A percentile compares a stretch with the other conserved stretches of the same genome.
These are phyloP conservation scores for Andrena marginata DNA, from an alignment of 2,888 invertebrate species.

Conservation along the genomic window DNA sequence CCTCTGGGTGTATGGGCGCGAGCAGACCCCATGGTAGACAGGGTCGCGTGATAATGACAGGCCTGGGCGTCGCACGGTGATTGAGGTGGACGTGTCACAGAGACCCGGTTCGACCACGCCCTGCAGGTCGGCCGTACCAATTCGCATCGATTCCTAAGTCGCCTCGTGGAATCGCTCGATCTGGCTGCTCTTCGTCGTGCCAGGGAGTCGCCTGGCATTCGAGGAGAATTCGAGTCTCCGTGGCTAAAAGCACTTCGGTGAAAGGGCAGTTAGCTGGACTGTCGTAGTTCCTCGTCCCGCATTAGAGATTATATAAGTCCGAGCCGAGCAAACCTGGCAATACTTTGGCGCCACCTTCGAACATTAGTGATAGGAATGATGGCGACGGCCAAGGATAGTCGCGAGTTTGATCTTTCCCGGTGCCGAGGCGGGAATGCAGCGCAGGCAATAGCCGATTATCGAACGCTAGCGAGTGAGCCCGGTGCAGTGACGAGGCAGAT, in stretches of 20 bases:
- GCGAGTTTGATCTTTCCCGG: conserved; percentile 32
- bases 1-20: conserved; percentile 51
- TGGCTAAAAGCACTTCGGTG: not conserved
- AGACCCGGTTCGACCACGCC: conserved; percentile 81
- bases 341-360: no score
- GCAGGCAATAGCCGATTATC: conserved; percentile 54
- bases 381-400: not conserved
- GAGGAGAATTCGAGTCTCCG: not conserved
- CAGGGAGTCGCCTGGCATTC: not conserved
- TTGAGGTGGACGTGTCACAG: conserved; percentile 83
- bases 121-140: conserved; percentile 74
- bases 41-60: conserved; percentile 85
- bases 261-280: no score
- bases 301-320: not conserved
- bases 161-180: conserved; percentile 37
- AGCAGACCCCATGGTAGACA: conserved; percentile 74
- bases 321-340: not conserved
- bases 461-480: conserved; percentile 54
- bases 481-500: conserved; percentile 79
- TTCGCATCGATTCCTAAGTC: conserved; percentile 75
- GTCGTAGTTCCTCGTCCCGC: no score
- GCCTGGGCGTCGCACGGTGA: conserved; percentile 82
- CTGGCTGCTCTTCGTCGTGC: not conserved
- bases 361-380: no score
- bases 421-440: conserved; percentile 12